These are phyloP conservation scores for Erynnis tages DNA, from an alignment of 2,888 invertebrate species.

Conservation along the genomic window DNA sequence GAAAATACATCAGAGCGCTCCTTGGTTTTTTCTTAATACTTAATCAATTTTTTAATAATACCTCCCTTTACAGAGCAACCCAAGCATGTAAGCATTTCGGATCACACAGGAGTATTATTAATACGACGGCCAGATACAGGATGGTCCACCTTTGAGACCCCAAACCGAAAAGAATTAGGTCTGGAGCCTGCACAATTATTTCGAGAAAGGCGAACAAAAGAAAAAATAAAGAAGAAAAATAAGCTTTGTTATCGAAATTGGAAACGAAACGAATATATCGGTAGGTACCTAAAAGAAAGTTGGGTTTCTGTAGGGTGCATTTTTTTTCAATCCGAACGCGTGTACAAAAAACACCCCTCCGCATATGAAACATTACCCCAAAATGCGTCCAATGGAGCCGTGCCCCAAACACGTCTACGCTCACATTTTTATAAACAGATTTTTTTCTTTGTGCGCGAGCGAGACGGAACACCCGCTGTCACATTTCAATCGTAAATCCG, in stretches of 20 bases:
- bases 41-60: conserved; percentile 17
- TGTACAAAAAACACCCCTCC: conserved; percentile 72
- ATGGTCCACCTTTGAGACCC: conserved; percentile 42
- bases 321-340: conserved; percentile 65
- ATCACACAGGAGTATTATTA: conserved; percentile 44
- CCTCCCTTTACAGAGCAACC: conserved; percentile 33
- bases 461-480: conserved; percentile 46
- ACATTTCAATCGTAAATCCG: conserved; percentile 33
- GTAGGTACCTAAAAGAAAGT: conserved; percentile 72
- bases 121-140: conserved; percentile 44
- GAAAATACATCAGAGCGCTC: not conserved
- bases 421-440: conserved; percentile 76
- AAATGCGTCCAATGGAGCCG: conserved; percentile 66
- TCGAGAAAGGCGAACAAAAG: conserved; percentile 55
- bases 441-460: conserved; percentile 69
- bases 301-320: conserved; percentile 62
- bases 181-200: conserved; percentile 64
- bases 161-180: conserved; percentile 60
- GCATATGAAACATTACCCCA: conserved; percentile 77
- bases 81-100: conserved; percentile 54
- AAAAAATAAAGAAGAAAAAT: conserved; percentile 57
- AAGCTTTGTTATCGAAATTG: conserved; percentile 80
- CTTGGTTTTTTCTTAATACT: conserved; percentile 13
- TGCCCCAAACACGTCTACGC: conserved; percentile 65
- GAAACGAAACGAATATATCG: conserved; percentile 67